Conservation (phyloP, 2,888 invertebrate species). For the Listrodromus nycthemerus region DNA sequence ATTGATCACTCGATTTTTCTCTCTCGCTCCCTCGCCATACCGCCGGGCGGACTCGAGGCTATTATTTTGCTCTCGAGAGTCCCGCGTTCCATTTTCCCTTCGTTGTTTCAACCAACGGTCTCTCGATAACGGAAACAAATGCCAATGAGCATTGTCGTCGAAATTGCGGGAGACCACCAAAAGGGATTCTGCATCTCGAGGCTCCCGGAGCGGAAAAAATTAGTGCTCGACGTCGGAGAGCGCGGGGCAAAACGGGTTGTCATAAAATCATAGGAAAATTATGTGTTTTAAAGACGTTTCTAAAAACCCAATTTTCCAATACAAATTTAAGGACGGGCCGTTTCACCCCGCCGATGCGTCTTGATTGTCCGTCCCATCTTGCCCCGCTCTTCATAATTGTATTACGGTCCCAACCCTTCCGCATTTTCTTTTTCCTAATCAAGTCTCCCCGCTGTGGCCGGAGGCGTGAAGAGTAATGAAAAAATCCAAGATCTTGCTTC, state of each 20-base stretch:
- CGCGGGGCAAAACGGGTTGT: too few relatives aligned
- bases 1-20: slow-evolving; percentile 21
- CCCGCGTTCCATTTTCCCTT: slow-evolving; percentile 1
- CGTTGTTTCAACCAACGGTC: background rate
- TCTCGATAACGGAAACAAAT: slow-evolving; percentile 28
- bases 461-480: slow-evolving; percentile 32
- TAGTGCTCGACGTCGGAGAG: too few relatives aligned
- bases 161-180: background rate
- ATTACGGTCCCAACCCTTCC: background rate
- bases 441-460: slow-evolving; percentile 25
- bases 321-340: too few relatives aligned
- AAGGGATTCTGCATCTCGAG: too few relatives aligned
- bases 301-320: too few relatives aligned
- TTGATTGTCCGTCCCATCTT: too few relatives aligned
- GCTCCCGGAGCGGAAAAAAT: too few relatives aligned
- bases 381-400: background rate
- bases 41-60: background rate
- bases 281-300: too few relatives aligned
- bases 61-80: background rate
- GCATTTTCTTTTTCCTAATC: slow-evolving; percentile 15
- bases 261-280: too few relatives aligned
- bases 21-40: background rate
- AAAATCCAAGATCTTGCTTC: slow-evolving; percentile 1
- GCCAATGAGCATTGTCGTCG: slow-evolving; percentile 5
- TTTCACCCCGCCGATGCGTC: too few relatives aligned